Base-by-base conservation (phyloP, 1,140 invertebrate genomes). In the Cyclargus thomasi region DNA sequence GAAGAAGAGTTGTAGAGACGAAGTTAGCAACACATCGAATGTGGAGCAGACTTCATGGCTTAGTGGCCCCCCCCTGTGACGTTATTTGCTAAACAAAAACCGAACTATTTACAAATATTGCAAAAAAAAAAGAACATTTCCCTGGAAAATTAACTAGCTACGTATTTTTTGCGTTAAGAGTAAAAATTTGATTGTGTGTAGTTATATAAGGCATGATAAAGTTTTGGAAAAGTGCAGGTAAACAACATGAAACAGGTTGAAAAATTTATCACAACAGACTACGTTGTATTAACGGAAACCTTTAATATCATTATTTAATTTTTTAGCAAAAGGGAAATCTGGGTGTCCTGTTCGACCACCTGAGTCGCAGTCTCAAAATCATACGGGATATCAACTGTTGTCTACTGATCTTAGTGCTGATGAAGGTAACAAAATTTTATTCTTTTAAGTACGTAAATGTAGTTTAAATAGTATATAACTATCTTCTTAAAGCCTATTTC, bases 221-320 rank as follows among this genome's bases (percentile, higher is more conserved):
- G 76, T 90, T 90, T 73, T 90, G 88, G 88, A 90, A 90, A 79
- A 90, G 86, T 74, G 86, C 88, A 82, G 88, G 88, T 90, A 80
- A 62, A 65, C 53, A 53, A 62, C 53, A 57, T 62, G n/a, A n/a
- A 47, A 36, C 57, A 63, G 39, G 67, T 39, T 18, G 69, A 53
- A 10, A 64, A 29, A 69, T n/a, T 63, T 39, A 35, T 67, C 59
- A 59, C 67, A 67, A 39, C 53, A 63, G 62, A 18, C 47, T 8
- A 20, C 17, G 53, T 68, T 57, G 53, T 57, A 35, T n/a, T 65
- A 55, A 53, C 20, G 22, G 39, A 55, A 65, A 65, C 22, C 29
- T 57, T 17, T 67, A n/a, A n/a, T n/a, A n/a, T 67, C 11, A 20
- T 18, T 62, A 7, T 62, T 39, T 62, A 53, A 53, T 72, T 67